A percentile compares a stretch with the other conserved stretches of the same genome.
Evolutionary conservation across 2,797 vertebrate genomes (phyloP).

Genomic region (Tragelaphus oryx): DNA sequence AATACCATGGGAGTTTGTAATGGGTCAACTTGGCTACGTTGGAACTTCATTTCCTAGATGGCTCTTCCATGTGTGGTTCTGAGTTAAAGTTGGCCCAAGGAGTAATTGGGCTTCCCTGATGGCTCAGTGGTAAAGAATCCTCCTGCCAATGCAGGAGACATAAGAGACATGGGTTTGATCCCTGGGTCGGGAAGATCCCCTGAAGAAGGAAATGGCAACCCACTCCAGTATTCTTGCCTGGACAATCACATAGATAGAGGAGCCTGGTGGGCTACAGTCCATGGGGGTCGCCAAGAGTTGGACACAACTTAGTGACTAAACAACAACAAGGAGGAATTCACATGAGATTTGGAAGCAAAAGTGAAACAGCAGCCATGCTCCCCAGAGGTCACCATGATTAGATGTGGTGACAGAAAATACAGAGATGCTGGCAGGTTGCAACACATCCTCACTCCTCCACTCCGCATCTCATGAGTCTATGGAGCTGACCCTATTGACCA

Average conservation of each 20-base stretch:
- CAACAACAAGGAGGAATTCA: background rate
- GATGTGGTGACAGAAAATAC: background rate
- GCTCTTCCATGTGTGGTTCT: background rate
- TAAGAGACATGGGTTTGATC: background rate
- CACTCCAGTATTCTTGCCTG: background rate
- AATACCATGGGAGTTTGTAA: background rate
- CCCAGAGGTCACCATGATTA: background rate
- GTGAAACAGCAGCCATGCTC: background rate
- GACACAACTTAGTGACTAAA: background rate
- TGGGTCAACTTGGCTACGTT: background rate
- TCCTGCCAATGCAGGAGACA: background rate
- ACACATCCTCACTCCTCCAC: background rate
- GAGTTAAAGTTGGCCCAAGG: background rate
- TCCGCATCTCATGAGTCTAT: background rate
- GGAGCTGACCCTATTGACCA: background rate
- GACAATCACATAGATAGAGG: background rate
- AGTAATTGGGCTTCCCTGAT: background rate
- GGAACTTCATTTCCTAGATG: background rate
- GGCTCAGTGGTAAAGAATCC: background rate
- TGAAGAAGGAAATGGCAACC: background rate
- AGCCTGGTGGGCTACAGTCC: background rate
- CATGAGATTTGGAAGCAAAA: background rate
- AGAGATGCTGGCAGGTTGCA: background rate
- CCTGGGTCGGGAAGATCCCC: background rate
- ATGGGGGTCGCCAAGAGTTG: rapidly evolving